Percentiles rank a stretch among this genome's conserved stretches.
phyloP scores from a whole-genome alignment of 2,888 invertebrate genomes.

The Seladonia tumulorum region DNA sequence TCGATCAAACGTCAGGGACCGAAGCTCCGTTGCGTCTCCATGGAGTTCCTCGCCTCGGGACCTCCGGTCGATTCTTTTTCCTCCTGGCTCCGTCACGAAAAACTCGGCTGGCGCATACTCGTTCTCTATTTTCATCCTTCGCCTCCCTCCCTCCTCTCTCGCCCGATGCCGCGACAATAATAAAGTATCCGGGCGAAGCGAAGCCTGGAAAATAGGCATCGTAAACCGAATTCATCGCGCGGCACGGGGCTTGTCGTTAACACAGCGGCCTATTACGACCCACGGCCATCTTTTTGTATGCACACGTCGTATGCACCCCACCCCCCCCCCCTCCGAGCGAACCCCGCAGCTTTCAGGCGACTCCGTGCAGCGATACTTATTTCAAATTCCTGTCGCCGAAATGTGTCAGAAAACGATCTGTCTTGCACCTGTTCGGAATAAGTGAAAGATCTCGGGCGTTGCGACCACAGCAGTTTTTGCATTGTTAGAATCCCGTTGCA shows the following conservation, averaged over 20 bases:
- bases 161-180: constrained; percentile 71
- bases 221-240: constrained; percentile 76
- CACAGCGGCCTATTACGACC: constrained; percentile 62
- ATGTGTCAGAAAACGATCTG: background rate
- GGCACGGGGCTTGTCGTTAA: constrained; percentile 59
- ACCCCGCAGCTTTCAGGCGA: background rate
- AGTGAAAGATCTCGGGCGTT: background rate
- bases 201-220: constrained; percentile 74
- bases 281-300: constrained; percentile 38
- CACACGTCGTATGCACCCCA: constrained; percentile 18
- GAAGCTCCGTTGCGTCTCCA: constrained; percentile 5
- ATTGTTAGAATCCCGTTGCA: background rate
- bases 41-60: constrained; percentile 38
- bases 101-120: constrained; percentile 39
- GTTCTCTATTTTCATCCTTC: constrained; percentile 35
- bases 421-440: constrained; percentile 13
- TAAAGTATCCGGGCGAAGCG: constrained; percentile 71
- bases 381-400: constrained; percentile 12
- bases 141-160: no score
- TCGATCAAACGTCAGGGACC: constrained; percentile 42
- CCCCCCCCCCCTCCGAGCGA: background rate
- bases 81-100: constrained; percentile 43
- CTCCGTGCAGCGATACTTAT: constrained; percentile 7
- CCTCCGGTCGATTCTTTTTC: constrained; percentile 26
- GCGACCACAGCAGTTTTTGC: background rate